Evolutionary conservation across 2,113 vertebrate genomes (phyloP), one percentile per base, ranked within the genome.

Genomic region (Gallinago undulata): DNA sequence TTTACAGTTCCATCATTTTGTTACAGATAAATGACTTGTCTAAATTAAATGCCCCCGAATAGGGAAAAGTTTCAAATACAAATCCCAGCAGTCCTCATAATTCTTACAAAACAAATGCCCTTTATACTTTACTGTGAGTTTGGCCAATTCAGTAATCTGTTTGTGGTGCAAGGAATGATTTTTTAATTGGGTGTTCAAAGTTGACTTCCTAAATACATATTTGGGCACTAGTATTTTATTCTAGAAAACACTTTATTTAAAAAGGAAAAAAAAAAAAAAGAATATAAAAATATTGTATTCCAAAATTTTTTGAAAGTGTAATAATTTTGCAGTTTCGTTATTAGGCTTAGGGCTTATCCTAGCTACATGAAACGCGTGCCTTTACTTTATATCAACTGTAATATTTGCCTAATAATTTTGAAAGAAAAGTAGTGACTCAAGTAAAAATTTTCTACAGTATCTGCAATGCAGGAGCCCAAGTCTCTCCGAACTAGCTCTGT

Each of bases 61-160:
- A 84, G 45, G 57, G 45, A 93, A 83, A 92, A 75, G 13, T 94
- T 96, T 96, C 50, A 87, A 66, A 82, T 53, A 75, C 24, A 79
- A 87, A 73, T 84, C 56, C 35, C 62, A 64, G 24, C 25, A 74
- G 48, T 57, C 64, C 51, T 84, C 43, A 22, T 86, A 37, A 50
- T 86, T 92, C 51, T 92, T 68, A 45, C 2, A 41, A 83, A 94
- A 83, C 28, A 84, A 56, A 75, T 41, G 16, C 74, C 45, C 59
- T 88, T 94, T 55, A 72, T 74, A 28, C 33, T 66, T 25, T 45
- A 37, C 51, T 66, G 64, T 77, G 74, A 84, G 51, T 89, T 69
- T 82, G 69, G 43, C 73, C 30, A 27, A 21, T 96, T 93, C 60
- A 68, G 35, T 68, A 53, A 91, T 80, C 51, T 94, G 19, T 33